Evolutionary conservation across 2,888 invertebrate genomes (phyloP), one percentile per base, ranked within the genome.

Genomic region (Leptinotarsa tumamoca): DNA sequence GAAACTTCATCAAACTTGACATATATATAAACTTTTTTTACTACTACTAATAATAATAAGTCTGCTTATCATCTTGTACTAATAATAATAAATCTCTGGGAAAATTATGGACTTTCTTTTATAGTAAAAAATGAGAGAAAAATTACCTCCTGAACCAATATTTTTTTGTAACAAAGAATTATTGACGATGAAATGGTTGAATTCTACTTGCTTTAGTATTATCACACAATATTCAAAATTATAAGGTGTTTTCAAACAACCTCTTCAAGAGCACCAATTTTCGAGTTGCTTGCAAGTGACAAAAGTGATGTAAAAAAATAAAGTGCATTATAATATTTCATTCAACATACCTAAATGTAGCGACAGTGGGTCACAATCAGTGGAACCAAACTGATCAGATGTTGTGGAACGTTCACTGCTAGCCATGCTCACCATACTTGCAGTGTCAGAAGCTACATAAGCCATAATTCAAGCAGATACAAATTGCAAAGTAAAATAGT

Each of bases 331-430:
- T 33, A 63, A 73, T 73, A 69, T 67, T 67, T 21, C 23, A 71
- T 66, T 49, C 17, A 3, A 87, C 90, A 88, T 84, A 90, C 90
- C 87, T 87, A 90, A 81, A 86, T 90, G 86, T 88, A 86, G 82
- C 84, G 84, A 82, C 54, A 80, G 83, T 85, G 88, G 83, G 82
- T 86, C 84, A 80, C 84, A 81, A 74, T 86, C 85, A 71, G 81
- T 76, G 54, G 82, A 75, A 74, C 82, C 81, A 79, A 81, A 83
- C 77, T 79, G 82, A 68, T 87, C 87, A 67, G 86, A 85, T 79
- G 86, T 84, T 76, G 85, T 82, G 71, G 85, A 84, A 82, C 85
- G 86, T 78, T 87, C 87, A 84, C 88, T 87, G 87, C 88, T 87
- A 84, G 88, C 86, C 86, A 88, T 87, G 87, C 89, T 89, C 84